These are phyloP conservation scores for Eulemur coronatus DNA, from an alignment of 2,797 vertebrate species.

Conservation along the genomic window DNA sequence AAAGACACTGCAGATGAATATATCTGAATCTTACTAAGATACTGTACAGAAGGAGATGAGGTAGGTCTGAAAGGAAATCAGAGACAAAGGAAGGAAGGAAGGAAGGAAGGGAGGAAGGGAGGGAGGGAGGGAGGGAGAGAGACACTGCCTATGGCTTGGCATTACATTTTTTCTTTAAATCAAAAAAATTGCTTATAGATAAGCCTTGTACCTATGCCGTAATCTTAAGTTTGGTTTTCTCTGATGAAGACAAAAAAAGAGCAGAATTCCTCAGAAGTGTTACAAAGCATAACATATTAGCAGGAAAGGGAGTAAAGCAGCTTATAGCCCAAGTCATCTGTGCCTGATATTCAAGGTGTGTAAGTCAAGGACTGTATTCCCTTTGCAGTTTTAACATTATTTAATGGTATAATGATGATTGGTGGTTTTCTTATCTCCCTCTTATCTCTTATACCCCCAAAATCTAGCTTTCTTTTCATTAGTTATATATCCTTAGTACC, in stretches of 20 bases:
- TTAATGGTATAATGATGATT: constrained; percentile 36
- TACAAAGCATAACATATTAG: constrained; percentile 40
- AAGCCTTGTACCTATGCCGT: constrained; percentile 33
- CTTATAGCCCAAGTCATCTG: constrained; percentile 61
- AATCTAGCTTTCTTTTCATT: constrained; percentile 72
- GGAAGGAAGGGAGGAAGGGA: background rate
- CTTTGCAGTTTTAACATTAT: constrained; percentile 70
- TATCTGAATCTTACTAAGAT: constrained; percentile 60
- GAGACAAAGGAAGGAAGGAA: background rate
- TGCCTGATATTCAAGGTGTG: constrained; percentile 62
- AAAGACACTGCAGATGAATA: constrained; percentile 60
- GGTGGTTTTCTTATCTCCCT: constrained; percentile 74
- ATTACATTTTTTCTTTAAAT: background rate
- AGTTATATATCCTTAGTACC: constrained; percentile 71
- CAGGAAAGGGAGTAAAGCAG: constrained; percentile 73
- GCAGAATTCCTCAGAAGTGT: constrained; percentile 64
- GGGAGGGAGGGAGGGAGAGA: background rate
- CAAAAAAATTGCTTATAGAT: background rate
- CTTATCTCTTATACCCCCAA: constrained; percentile 74
- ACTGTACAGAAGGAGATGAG: background rate
- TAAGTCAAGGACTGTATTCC: constrained; percentile 65
- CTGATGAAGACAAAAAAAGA: constrained; percentile 59
- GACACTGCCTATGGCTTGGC: rapidly evolving
- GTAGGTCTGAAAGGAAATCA: background rate
- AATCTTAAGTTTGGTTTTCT: constrained; percentile 60